These are phyloP conservation scores for Drosophila lowei DNA, from an alignment of 1,140 invertebrate species.

Conservation along the genomic window DNA sequence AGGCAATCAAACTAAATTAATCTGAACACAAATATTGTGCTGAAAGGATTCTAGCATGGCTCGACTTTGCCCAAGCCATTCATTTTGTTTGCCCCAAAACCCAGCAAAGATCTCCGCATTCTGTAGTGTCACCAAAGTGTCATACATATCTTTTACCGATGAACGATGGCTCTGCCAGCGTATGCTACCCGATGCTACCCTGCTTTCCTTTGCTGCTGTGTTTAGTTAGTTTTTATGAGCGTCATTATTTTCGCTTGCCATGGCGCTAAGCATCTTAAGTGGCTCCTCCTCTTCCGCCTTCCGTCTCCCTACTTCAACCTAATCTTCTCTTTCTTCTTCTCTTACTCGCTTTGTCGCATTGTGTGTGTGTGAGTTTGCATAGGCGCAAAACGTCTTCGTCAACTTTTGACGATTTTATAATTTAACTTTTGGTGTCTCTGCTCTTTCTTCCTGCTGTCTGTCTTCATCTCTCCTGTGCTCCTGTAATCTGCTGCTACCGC, in stretches of 20 bases:
- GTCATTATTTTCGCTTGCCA: conserved; percentile 80
- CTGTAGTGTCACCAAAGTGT: too few relatives aligned
- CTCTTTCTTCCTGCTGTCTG: background rate
- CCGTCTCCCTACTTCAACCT: background rate
- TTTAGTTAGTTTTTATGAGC: conserved; percentile 82
- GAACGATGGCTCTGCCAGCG: too few relatives aligned
- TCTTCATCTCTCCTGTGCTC: background rate
- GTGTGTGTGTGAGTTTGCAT: conserved; percentile 57
- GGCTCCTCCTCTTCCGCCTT: conserved; percentile 39
- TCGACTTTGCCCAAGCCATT: too few relatives aligned
- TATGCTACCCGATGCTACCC: too few relatives aligned
- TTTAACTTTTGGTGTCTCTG: conserved; percentile 64
- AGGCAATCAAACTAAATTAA: too few relatives aligned
- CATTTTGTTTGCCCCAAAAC: too few relatives aligned
- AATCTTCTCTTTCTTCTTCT: conserved; percentile 11
- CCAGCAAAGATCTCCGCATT: too few relatives aligned
- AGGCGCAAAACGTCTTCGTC: conserved; percentile 66
- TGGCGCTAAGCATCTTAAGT: conserved; percentile 81
- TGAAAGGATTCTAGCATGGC: too few relatives aligned
- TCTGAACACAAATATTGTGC: too few relatives aligned
- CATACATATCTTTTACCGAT: too few relatives aligned
- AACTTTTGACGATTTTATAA: conserved; percentile 73
- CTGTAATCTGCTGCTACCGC: too few relatives aligned
- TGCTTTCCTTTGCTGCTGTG: conserved; percentile 26
- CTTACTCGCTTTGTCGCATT: too few relatives aligned